phyloP scores from a whole-genome alignment of 2,888 invertebrate genomes.

The Biston betularia region DNA sequence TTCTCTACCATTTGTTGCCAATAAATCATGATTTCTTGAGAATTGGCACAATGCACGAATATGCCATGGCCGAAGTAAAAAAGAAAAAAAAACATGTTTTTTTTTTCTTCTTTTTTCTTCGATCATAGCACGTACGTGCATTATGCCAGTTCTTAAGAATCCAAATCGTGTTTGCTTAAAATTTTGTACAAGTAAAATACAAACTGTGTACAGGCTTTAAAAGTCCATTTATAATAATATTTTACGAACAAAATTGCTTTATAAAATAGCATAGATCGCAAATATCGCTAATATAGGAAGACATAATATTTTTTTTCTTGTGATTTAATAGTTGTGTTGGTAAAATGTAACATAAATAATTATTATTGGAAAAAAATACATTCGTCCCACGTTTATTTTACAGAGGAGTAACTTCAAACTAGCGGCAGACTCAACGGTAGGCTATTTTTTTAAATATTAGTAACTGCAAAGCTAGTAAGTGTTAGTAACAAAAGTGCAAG shows the following conservation, averaged over 20 bases:
- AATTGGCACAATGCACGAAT: no score
- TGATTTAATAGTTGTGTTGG: background rate
- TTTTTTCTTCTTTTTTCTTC: no score
- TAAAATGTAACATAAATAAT: background rate
- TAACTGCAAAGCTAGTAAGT: slow-evolving; percentile 60
- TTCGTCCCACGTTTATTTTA: slow-evolving; percentile 18
- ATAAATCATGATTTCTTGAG: no score
- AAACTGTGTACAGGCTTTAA: background rate
- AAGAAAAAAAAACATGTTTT: no score
- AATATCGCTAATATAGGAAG: slow-evolving; percentile 7
- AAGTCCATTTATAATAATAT: background rate
- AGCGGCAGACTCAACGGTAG: slow-evolving; percentile 54
- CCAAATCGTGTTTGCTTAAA: no score
- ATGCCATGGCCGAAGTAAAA: no score
- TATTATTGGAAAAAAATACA: slow-evolving; percentile 10
- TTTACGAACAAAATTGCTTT: background rate
- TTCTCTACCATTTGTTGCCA: no score
- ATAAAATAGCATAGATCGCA: background rate
- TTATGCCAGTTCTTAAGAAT: no score
- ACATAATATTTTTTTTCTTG: background rate
- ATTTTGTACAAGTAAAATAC: no score
- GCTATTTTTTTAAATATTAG: slow-evolving; percentile 41
- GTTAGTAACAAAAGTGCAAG: slow-evolving; percentile 58
- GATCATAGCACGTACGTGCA: no score
- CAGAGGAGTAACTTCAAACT: slow-evolving; percentile 35